Evolutionary conservation across 2,797 vertebrate species (phyloP).

Genomic region (Gorsachius magnificus): DNA sequence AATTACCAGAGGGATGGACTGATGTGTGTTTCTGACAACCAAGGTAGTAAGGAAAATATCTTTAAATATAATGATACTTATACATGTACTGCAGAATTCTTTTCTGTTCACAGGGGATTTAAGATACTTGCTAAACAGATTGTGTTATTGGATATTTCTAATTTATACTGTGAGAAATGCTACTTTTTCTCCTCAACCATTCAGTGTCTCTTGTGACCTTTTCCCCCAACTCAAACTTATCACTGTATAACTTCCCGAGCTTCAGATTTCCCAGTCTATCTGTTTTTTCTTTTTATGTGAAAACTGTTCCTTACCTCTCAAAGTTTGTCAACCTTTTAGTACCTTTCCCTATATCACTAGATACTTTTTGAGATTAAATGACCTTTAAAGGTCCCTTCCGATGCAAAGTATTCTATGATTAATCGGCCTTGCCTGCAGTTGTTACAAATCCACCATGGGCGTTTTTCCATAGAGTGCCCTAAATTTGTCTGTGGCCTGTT

Average conservation of each 20-base stretch:
- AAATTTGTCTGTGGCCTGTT: neutral
- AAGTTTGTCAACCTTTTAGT: neutral
- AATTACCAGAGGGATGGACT: slow-evolving; percentile 96
- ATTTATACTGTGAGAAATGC: neutral
- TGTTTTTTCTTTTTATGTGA: neutral
- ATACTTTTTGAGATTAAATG: neutral
- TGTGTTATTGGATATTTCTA: neutral
- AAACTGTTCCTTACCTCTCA: neutral
- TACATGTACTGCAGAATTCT: fast-evolving
- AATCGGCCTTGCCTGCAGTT: neutral
- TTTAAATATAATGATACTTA: neutral
- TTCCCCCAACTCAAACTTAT: neutral
- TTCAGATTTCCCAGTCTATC: neutral
- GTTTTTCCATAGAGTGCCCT: neutral
- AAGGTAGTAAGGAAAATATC: slow-evolving; percentile 76
- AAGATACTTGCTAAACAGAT: neutral
- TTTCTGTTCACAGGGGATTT: neutral
- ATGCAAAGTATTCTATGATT: neutral
- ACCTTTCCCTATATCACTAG: neutral
- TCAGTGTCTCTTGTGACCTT: neutral
- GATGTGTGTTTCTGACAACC: slow-evolving; percentile 92
- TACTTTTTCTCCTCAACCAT: neutral
- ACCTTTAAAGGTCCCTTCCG: neutral
- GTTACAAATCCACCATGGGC: neutral
- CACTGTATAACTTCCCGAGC: neutral